phyloP scores from a whole-genome alignment of 64 coral and sea anemone species.

The Pocillopora damicornis region DNA sequence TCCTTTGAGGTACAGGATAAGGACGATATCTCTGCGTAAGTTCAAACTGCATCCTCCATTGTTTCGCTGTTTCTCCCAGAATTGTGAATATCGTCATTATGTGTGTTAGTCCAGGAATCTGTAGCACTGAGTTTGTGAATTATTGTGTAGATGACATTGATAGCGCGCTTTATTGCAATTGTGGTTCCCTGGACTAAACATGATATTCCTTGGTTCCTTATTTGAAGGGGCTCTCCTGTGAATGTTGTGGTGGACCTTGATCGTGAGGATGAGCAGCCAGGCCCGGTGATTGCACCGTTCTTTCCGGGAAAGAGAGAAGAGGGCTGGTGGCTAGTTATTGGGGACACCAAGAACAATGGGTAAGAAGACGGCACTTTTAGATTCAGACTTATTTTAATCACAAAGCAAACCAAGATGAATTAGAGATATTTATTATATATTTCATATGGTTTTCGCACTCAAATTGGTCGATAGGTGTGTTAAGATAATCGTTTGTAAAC shows the following conservation, averaged over 20 bases:
- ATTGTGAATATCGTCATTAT: no score
- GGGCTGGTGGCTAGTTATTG: constrained; percentile 99
- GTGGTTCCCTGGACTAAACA: background rate
- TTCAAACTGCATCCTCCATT: background rate
- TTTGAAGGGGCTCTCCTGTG: constrained; percentile 81
- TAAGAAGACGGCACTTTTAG: background rate
- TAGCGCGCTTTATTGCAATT: background rate
- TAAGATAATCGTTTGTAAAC: no score
- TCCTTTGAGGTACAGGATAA: constrained; percentile 88
- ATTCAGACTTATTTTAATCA: background rate
- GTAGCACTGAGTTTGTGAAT: no score
- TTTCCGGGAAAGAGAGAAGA: constrained; percentile 97
- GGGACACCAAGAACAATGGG: constrained; percentile 95
- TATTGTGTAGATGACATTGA: background rate
- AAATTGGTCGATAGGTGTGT: no score
- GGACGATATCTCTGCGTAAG: constrained; percentile 85
- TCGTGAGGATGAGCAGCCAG: constrained; percentile 93
- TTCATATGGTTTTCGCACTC: no score
- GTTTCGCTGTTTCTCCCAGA: no score
- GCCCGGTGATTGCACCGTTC: constrained; percentile 95
- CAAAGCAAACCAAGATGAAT: background rate
- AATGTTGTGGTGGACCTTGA: constrained; percentile 92
- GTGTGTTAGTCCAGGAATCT: no score
- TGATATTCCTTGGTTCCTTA: background rate
- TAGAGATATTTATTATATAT: background rate